These are phyloP conservation scores for Synanthedon andrenaeformis DNA, from an alignment of 2,888 invertebrate genomes.

Conservation along the genomic window DNA sequence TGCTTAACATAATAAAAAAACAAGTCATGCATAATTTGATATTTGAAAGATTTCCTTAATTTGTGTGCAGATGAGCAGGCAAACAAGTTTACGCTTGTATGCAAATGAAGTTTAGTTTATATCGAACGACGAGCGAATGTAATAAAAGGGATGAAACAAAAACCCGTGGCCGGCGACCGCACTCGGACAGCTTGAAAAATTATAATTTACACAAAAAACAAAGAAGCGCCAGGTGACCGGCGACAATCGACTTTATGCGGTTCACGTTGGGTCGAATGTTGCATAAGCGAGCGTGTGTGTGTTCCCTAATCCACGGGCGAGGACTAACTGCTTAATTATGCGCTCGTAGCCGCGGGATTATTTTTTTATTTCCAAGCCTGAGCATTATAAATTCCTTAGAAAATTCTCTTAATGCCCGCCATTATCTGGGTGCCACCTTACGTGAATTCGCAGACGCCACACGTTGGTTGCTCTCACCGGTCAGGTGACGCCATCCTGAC, in stretches of 20 bases:
- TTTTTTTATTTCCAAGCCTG: slow-evolving; percentile 47
- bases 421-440: background rate
- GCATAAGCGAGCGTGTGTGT: background rate
- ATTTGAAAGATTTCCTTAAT: too few species aligned
- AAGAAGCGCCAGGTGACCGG: slow-evolving; percentile 1
- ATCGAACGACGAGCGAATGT: background rate
- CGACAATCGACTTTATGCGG: background rate
- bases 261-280: background rate
- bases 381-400: slow-evolving; percentile 47
- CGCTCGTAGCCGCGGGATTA: slow-evolving; percentile 36
- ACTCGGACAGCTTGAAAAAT: slow-evolving; percentile 20
- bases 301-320: slow-evolving; percentile 32
- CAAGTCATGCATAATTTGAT: too few species aligned
- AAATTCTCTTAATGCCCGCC: slow-evolving; percentile 19
- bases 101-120: background rate
- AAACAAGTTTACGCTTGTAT: background rate
- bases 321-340: slow-evolving; percentile 54
- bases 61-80: too few species aligned
- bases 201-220: slow-evolving; percentile 9
- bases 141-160: slow-evolving; percentile 7
- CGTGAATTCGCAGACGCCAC: slow-evolving; percentile 4
- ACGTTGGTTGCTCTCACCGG: background rate
- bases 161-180: slow-evolving; percentile 6
- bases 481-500: background rate
- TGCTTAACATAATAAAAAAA: too few species aligned